Evolutionary conservation across 2,888 invertebrate genomes (phyloP).

Genomic region (Phaedon cochleariae): DNA sequence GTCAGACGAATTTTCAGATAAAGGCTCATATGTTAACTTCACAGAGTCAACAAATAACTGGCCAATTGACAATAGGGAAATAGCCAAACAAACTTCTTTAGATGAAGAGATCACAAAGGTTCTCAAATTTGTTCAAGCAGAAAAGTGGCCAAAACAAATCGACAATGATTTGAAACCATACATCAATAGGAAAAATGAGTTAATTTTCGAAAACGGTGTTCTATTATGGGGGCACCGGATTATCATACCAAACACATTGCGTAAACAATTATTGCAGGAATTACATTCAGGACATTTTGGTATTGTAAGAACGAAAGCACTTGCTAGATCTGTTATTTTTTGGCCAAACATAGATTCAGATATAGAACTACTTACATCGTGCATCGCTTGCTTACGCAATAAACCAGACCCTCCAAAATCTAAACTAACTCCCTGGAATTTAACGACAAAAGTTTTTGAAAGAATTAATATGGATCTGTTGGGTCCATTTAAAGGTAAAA

Average conservation of each 20-base stretch:
- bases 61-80: constrained; percentile 10
- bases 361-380: neutral
- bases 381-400: no score
- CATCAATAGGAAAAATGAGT: neutral
- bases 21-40: constrained; percentile 1
- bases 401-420: no score
- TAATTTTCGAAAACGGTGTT: neutral
- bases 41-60: neutral
- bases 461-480: no score
- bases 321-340: neutral
- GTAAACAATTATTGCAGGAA: neutral
- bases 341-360: neutral
- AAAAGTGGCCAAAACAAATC: neutral
- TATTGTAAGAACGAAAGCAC: neutral
- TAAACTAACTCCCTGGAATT: no score
- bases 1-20: neutral
- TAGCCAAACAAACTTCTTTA: neutral
- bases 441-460: no score
- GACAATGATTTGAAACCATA: constrained; percentile 5
- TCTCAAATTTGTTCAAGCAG: neutral
- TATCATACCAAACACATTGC: neutral
- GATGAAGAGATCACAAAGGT: neutral
- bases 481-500: no score
- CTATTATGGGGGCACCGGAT: constrained; percentile 4
- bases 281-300: constrained; percentile 6